These are phyloP conservation scores for Aurelia aurita DNA, from an alignment of 30 jellyfish, hydroid and myxozoan genomes.

Conservation along the genomic window DNA sequence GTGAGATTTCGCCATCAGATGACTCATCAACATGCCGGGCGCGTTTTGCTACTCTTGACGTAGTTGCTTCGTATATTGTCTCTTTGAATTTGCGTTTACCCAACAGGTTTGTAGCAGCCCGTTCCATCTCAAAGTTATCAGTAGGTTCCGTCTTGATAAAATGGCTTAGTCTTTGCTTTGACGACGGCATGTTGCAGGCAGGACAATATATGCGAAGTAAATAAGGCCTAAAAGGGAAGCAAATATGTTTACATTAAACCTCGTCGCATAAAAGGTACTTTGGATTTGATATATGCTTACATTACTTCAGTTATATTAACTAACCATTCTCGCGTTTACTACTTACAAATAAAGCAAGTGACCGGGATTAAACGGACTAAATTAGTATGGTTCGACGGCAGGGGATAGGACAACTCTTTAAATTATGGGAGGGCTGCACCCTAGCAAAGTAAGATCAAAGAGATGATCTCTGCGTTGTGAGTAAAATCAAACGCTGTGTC, in stretches of 20 bases:
- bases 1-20: constrained; percentile 68
- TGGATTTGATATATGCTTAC: constrained; percentile 33
- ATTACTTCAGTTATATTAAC: constrained; percentile 22
- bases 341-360: no score
- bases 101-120: constrained; percentile 1
- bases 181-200: constrained; percentile 67
- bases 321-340: constrained; percentile 4
- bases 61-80: constrained; percentile 18
- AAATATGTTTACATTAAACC: constrained; percentile 46
- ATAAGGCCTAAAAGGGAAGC: constrained; percentile 59
- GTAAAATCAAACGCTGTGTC: no score
- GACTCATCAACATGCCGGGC: constrained; percentile 59
- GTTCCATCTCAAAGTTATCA: constrained; percentile 49
- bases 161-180: constrained; percentile 79
- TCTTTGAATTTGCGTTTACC: constrained; percentile 59
- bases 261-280: constrained; percentile 19
- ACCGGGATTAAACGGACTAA: no score
- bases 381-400: no score
- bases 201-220: constrained; percentile 13
- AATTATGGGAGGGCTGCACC: no score
- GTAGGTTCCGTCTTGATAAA: constrained; percentile 66
- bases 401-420: no score
- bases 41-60: constrained; percentile 54
- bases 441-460: no score
- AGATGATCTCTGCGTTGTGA: no score